Evolutionary conservation across 2,797 vertebrate genomes (phyloP).

Genomic region (Garrulus glandarius): DNA sequence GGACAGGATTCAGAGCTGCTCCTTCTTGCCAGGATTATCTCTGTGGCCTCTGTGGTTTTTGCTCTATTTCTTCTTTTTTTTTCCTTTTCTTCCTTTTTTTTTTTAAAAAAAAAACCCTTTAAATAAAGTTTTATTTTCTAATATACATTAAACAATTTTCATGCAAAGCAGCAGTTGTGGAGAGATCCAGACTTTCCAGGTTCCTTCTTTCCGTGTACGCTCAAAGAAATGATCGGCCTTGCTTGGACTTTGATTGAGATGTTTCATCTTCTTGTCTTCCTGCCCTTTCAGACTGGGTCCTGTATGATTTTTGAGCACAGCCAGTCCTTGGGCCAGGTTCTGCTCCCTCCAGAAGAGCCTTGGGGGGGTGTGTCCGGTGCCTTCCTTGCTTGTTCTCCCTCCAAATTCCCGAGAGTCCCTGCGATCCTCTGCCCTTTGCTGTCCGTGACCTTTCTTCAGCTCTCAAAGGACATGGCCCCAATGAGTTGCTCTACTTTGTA

Average conservation of each 20-base stretch:
- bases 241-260: neutral
- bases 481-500: slow-evolving; percentile 98
- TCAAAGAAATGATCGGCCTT: neutral
- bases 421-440: slow-evolving; percentile 53
- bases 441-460: slow-evolving; percentile 80
- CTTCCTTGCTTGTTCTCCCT: slow-evolving; percentile 45
- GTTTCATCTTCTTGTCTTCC: neutral
- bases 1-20: slow-evolving; percentile 47
- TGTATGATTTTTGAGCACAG: neutral
- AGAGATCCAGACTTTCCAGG: slow-evolving; percentile 57
- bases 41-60: slow-evolving; percentile 57
- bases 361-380: slow-evolving; percentile 3
- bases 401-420: neutral
- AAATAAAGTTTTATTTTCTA: slow-evolving; percentile 78
- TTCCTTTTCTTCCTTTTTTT: neutral
- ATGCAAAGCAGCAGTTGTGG: slow-evolving; percentile 80
- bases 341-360: slow-evolving; percentile 22
- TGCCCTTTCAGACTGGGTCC: slow-evolving; percentile 12
- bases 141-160: slow-evolving; percentile 77
- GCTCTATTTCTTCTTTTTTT: slow-evolving; percentile 38
- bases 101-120: neutral
- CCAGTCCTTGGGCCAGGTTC: slow-evolving; percentile 19
- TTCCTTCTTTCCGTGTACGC: neutral
- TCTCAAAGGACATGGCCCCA: slow-evolving; percentile 92
- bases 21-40: slow-evolving; percentile 35